A percentile compares a stretch with the other conserved stretches of the same genome.
Evolutionary conservation across 2,113 vertebrate species (phyloP).

Genomic region (Gopherus evgoodei): DNA sequence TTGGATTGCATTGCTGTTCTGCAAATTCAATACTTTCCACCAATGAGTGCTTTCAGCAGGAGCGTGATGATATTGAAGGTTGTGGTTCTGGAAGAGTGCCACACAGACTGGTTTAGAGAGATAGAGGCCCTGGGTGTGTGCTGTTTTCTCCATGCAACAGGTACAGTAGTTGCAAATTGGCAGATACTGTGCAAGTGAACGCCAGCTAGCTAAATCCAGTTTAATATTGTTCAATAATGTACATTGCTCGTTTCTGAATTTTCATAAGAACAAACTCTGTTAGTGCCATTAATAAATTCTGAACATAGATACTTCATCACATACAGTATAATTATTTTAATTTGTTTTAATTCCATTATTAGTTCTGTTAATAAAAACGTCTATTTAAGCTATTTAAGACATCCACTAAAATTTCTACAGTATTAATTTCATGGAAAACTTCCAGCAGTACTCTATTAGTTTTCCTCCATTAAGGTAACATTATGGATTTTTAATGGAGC

Average conservation of each 20-base stretch:
- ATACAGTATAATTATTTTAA: constrained; percentile 72
- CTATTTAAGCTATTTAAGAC: constrained; percentile 72
- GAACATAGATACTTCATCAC: constrained; percentile 58
- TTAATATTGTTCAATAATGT: constrained; percentile 47
- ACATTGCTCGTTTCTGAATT: constrained; percentile 24
- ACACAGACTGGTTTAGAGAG: constrained; percentile 49
- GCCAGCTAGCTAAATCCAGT: constrained; percentile 9
- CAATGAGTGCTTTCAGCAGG: constrained; percentile 19
- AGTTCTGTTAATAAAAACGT: constrained; percentile 78
- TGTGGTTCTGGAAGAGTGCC: constrained; percentile 11
- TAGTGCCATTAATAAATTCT: constrained; percentile 46
- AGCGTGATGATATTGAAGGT: not conserved
- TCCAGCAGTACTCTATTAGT: constrained; percentile 77
- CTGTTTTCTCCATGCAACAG: not conserved
- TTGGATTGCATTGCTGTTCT: not conserved
- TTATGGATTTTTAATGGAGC: constrained; percentile 82
- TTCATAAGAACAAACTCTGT: constrained; percentile 31
- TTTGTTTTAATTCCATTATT: constrained; percentile 79
- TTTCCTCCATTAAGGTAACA: constrained; percentile 79
- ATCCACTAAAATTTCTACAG: constrained; percentile 65
- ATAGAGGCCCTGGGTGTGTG: constrained; percentile 6
- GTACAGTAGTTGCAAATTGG: constrained; percentile 38
- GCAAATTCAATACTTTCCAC: not conserved
- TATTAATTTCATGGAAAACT: constrained; percentile 80
- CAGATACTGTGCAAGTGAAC: not conserved